Conservation (phyloP, 2,888 invertebrate genomes). For the Dicranocentrus wangi region DNA sequence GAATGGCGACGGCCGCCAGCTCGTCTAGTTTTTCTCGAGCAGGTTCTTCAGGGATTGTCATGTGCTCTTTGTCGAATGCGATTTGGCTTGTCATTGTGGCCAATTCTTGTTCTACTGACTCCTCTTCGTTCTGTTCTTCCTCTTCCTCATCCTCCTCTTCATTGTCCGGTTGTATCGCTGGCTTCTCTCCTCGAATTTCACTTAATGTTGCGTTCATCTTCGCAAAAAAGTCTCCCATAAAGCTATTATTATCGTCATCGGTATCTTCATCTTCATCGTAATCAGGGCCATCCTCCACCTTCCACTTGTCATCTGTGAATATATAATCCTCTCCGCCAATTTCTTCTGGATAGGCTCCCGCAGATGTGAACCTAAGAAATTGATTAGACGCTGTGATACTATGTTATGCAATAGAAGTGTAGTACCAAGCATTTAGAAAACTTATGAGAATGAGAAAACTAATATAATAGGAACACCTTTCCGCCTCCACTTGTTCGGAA, state of each 20-base stretch:
- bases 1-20: neutral
- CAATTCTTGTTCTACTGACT: neutral
- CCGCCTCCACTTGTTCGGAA: neutral
- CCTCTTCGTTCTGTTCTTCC: neutral
- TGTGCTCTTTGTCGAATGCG: constrained; percentile 37
- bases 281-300: neutral
- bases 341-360: neutral
- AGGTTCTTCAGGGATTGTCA: constrained; percentile 46
- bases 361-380: neutral
- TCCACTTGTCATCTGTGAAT: constrained; percentile 13
- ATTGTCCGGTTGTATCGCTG: neutral
- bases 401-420: neutral
- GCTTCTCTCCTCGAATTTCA: constrained; percentile 16
- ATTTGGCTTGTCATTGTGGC: constrained; percentile 11
- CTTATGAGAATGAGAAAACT: too few species aligned
- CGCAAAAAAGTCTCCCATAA: neutral
- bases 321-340: neutral
- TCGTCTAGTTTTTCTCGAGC: constrained; percentile 40
- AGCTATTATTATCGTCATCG: neutral
- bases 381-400: too few species aligned
- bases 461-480: neutral
- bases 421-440: too few species aligned
- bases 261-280: constrained; percentile 9
- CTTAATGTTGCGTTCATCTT: too few species aligned
- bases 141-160: neutral